Evolutionary conservation across 2,888 invertebrate genomes (phyloP).

Genomic region (Emmelina monodactyla): DNA sequence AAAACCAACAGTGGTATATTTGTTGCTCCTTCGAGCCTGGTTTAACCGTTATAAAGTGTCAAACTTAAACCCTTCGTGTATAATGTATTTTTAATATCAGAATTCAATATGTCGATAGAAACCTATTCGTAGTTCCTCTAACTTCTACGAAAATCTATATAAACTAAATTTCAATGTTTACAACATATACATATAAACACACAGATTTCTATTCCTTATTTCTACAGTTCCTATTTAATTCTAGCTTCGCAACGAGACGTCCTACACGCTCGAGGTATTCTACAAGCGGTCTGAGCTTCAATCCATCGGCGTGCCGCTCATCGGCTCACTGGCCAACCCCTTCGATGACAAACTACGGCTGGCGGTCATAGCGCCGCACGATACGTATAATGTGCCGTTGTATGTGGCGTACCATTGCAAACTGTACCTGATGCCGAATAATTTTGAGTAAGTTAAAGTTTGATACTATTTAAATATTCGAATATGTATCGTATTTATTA

Average conservation of each 20-base stretch:
- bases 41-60: no score
- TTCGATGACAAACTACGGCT: constrained; percentile 78
- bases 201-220: neutral
- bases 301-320: constrained; percentile 67
- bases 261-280: constrained; percentile 76
- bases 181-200: neutral
- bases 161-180: no score
- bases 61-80: no score
- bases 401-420: constrained; percentile 84
- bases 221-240: neutral
- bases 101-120: no score
- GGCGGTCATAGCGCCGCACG: constrained; percentile 76
- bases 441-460: constrained; percentile 78
- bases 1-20: no score
- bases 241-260: constrained; percentile 79
- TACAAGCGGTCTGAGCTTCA: constrained; percentile 77
- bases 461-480: no score
- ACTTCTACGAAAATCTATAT: no score
- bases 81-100: no score
- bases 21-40: no score
- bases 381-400: constrained; percentile 78
- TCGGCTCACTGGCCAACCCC: constrained; percentile 75
- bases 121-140: no score
- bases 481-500: no score
- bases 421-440: constrained; percentile 75